phyloP scores from a whole-genome alignment of 2,113 vertebrate species.

The Centropus bengalensis region DNA sequence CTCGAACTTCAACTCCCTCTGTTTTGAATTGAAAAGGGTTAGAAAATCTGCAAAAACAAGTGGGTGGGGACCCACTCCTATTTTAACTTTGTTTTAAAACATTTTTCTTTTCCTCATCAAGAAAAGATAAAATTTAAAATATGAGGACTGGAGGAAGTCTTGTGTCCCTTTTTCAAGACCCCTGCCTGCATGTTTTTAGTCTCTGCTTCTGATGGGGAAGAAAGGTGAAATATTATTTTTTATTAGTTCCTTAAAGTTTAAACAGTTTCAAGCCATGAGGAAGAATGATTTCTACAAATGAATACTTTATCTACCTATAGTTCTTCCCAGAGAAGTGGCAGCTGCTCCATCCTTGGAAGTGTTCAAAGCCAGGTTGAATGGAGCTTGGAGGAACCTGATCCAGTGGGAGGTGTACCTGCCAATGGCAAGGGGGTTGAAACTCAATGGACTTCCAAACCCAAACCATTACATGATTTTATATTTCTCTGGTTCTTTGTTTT shows the following conservation, averaged over 20 bases:
- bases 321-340: neutral
- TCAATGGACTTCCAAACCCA: no score
- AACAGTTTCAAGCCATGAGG: neutral
- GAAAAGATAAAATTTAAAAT: neutral
- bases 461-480: no score
- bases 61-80: rapidly evolving
- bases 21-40: neutral
- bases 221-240: neutral
- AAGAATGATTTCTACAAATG: neutral
- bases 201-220: neutral
- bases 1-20: neutral
- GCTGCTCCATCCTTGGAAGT: no score
- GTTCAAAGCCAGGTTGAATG: no score
- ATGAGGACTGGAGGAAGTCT: neutral
- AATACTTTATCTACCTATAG: neutral
- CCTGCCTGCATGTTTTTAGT: neutral
- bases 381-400: no score
- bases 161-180: neutral
- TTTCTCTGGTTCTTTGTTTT: neutral
- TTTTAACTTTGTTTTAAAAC: neutral
- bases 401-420: no score
- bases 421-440: no score
- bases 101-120: neutral
- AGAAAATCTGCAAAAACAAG: neutral
- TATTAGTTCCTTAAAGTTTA: neutral